Percentiles rank a stretch among this genome's conserved stretches.
Conservation (phyloP, 2,888 invertebrate species). For the Lasioglossum morio region DNA sequence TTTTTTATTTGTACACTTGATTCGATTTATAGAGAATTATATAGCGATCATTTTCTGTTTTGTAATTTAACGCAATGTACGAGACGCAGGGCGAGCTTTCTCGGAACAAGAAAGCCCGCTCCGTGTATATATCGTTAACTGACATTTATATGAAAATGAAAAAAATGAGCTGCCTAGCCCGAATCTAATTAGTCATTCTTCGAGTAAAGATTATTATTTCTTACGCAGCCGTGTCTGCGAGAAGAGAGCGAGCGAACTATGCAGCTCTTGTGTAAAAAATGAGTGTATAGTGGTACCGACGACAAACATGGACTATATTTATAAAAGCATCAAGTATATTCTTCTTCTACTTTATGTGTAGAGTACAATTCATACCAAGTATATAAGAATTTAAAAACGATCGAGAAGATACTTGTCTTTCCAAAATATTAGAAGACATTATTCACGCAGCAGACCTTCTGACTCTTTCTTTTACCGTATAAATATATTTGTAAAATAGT, state of each 20-base stretch:
- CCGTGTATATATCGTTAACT: slow-evolving; percentile 1
- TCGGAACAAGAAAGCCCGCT: background rate
- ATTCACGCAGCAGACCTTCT: slow-evolving; percentile 9
- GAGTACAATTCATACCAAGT: slow-evolving; percentile 30
- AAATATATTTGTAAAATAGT: slow-evolving; percentile 34
- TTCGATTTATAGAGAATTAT: slow-evolving; percentile 23
- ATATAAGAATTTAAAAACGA: slow-evolving; percentile 24
- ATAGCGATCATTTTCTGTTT: slow-evolving; percentile 35
- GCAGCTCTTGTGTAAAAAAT: slow-evolving; percentile 30
- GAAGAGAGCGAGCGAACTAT: background rate
- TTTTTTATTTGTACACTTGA: slow-evolving; percentile 46
- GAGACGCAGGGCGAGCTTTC: background rate
- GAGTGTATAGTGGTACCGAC: slow-evolving; percentile 29
- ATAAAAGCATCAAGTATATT: slow-evolving; percentile 31
- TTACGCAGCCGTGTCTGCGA: slow-evolving; percentile 5
- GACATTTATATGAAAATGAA: background rate
- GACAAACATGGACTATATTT: slow-evolving; percentile 46
- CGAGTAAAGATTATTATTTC: slow-evolving; percentile 8
- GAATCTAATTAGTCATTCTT: background rate
- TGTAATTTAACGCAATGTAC: slow-evolving; percentile 20
- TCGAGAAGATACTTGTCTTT: slow-evolving; percentile 33
- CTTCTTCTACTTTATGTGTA: slow-evolving; percentile 44
- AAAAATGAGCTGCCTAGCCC: background rate
- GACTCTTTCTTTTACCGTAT: slow-evolving; percentile 3
- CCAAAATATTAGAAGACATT: slow-evolving; percentile 30